Conservation (phyloP, 2,888 invertebrate genomes). For the Eristalis intricaria region DNA sequence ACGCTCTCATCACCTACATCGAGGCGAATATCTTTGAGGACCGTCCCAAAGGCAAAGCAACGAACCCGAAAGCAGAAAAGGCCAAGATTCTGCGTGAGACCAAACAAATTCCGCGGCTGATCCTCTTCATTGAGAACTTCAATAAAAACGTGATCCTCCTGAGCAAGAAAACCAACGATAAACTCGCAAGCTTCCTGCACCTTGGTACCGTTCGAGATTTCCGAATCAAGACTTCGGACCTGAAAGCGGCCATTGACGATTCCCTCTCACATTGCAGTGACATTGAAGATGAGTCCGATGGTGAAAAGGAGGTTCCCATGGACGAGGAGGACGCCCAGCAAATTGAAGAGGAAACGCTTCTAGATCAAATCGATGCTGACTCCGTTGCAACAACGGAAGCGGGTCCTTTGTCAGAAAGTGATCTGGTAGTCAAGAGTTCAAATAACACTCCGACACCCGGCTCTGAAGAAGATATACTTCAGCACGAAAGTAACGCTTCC, state of each 20-base stretch:
- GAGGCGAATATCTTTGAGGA: conserved; percentile 82
- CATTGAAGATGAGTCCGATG: conserved; percentile 73
- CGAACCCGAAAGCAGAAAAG: conserved; percentile 80
- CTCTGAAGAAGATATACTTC: conserved; percentile 70
- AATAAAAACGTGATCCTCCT: conserved; percentile 83
- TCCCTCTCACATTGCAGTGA: conserved; percentile 77
- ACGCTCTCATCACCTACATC: conserved; percentile 83
- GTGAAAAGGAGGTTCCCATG: conserved; percentile 12
- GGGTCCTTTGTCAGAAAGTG: background rate
- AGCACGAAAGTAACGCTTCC: conserved; percentile 73
- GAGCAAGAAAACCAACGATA: conserved; percentile 83
- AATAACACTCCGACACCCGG: conserved; percentile 45
- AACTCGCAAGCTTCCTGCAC: conserved; percentile 83
- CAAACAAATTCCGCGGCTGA: conserved; percentile 84
- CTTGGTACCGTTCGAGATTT: conserved; percentile 85
- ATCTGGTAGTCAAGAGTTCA: conserved; percentile 6
- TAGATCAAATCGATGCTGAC: conserved; percentile 70
- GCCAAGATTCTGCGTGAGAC: conserved; percentile 84
- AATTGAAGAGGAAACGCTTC: conserved; percentile 73
- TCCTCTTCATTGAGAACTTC: conserved; percentile 85
- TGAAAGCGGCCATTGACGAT: conserved; percentile 83
- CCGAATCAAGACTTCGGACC: conserved; percentile 82
- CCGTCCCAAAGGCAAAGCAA: conserved; percentile 75
- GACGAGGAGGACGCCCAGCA: conserved; percentile 41
- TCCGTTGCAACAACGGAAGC: background rate